Conservation (phyloP, 2,113 vertebrate genomes). For the Heterotis niloticus region DNA sequence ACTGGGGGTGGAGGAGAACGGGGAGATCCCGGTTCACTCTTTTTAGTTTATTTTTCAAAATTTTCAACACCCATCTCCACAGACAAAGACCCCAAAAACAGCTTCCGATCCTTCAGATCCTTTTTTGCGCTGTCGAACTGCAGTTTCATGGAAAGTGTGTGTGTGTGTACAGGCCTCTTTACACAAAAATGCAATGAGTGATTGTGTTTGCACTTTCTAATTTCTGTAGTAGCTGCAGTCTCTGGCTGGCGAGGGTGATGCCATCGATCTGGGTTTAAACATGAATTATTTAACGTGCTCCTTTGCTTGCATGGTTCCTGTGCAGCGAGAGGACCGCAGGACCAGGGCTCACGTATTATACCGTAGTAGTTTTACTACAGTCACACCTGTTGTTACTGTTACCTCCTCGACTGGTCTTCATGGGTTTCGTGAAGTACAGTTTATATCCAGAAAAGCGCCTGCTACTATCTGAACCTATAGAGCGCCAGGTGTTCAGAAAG, state of each 20-base stretch:
- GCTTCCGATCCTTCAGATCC: constrained; percentile 48
- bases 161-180: not conserved
- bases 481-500: too few species aligned
- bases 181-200: too few species aligned
- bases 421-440: too few species aligned
- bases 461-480: too few species aligned
- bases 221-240: not conserved
- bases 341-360: too few species aligned
- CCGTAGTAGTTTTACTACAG: too few species aligned
- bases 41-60: constrained; percentile 46
- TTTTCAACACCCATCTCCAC: constrained; percentile 24
- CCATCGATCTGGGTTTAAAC: not conserved
- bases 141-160: too few species aligned
- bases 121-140: not conserved
- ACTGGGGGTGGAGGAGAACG: constrained; percentile 47
- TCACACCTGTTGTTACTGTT: too few species aligned
- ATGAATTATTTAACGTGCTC: not conserved
- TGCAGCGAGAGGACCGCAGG: not conserved
- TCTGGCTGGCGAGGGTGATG: not conserved
- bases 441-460: too few species aligned
- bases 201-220: too few species aligned
- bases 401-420: too few species aligned
- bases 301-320: not conserved
- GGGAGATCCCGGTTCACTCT: constrained; percentile 50
- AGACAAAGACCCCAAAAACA: constrained; percentile 64